phyloP scores from a whole-genome alignment of 2,888 invertebrate species.

The Mimumesa dahlbomi region DNA sequence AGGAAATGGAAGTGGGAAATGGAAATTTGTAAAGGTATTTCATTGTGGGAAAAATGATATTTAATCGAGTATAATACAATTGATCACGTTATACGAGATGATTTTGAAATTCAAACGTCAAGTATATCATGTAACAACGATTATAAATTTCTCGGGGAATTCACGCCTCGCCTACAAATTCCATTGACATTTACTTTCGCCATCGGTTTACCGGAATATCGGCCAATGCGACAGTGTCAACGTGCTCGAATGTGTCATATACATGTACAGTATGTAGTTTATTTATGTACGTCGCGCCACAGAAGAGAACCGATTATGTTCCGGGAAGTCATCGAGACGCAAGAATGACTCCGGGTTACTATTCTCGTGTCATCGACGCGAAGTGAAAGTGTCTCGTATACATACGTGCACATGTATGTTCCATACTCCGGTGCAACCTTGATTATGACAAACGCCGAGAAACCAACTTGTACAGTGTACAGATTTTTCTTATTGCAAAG shows the following conservation, averaged over 20 bases:
- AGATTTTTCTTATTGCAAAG: conserved; percentile 2
- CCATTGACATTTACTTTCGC: conserved; percentile 52
- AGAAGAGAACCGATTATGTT: conserved; percentile 16
- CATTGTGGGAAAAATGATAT: too few species aligned
- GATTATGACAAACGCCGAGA: conserved; percentile 31
- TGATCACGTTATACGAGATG: too few species aligned
- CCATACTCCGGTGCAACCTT: conserved; percentile 49
- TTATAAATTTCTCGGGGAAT: conserved; percentile 25
- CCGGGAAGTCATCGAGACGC: conserved; percentile 29
- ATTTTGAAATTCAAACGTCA: too few species aligned
- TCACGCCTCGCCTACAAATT: conserved; percentile 45
- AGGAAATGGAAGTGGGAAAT: too few species aligned
- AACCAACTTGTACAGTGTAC: conserved; percentile 21
- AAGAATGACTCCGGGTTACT: conserved; percentile 30
- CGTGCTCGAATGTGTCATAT: conserved; percentile 2
- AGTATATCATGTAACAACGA: background rate
- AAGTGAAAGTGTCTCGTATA: conserved; percentile 43
- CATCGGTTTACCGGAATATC: conserved; percentile 36
- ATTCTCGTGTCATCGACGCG: conserved; percentile 27
- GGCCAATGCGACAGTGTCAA: conserved; percentile 31
- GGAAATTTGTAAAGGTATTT: too few species aligned
- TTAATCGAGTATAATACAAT: too few species aligned
- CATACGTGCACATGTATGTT: background rate
- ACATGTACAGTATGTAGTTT: conserved; percentile 4
- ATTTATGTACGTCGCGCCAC: conserved; percentile 8